Evolutionary conservation across 2,113 vertebrate genomes (phyloP).

Genomic region (Himantopus leucocephalus): DNA sequence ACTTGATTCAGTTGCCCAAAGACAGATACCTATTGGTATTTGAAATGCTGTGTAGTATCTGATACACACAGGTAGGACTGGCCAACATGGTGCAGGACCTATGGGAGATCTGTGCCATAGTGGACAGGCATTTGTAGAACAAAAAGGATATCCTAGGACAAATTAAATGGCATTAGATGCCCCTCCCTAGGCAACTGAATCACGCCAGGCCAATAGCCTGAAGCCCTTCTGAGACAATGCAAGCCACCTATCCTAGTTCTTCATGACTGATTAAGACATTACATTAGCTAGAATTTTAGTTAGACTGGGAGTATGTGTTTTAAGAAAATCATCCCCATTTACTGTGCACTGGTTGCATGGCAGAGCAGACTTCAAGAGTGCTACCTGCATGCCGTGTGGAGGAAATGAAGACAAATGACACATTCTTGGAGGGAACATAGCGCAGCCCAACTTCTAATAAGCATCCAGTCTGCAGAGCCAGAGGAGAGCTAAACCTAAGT

Average conservation of each 20-base stretch:
- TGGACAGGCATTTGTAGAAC: neutral
- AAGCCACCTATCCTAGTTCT: neutral
- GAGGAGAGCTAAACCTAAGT: neutral
- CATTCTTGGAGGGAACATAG: neutral
- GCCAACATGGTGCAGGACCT: neutral
- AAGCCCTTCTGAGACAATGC: neutral
- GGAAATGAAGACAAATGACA: neutral
- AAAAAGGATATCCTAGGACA: neutral
- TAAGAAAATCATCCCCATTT: neutral
- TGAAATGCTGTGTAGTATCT: neutral
- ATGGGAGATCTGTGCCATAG: neutral
- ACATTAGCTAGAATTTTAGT: neutral
- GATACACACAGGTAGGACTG: neutral
- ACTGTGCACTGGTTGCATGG: neutral
- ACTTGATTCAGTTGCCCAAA: neutral
- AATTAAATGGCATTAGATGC: neutral
- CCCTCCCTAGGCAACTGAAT: neutral
- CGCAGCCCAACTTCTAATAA: neutral
- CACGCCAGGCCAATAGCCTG: rapidly evolving
- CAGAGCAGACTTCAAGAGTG: neutral
- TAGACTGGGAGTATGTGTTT: neutral
- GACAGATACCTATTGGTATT: neutral
- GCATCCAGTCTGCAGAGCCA: neutral
- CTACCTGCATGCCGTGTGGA: neutral
- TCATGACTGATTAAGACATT: neutral